Percentiles rank a stretch among this genome's conserved stretches.
These are phyloP conservation scores for Xylota sylvarum DNA, from an alignment of 2,888 invertebrate species.

Conservation along the genomic window DNA sequence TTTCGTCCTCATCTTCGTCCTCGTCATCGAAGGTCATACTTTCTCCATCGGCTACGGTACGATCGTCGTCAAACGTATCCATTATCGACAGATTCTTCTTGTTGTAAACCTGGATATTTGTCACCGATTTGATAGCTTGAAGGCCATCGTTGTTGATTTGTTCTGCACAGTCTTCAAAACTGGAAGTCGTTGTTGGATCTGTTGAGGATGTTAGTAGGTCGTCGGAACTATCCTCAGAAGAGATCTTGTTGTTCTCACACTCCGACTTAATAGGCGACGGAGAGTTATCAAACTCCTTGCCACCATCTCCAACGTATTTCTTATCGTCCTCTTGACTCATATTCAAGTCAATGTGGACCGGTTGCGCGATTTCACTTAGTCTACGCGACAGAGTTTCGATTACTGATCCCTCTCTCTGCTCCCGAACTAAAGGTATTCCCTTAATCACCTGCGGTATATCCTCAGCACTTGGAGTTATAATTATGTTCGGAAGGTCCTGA, in stretches of 20 bases:
- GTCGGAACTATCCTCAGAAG: constrained; percentile 54
- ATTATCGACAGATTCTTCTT: constrained; percentile 58
- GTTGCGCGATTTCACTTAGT: constrained; percentile 80
- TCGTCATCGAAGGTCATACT: constrained; percentile 82
- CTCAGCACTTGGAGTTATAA: constrained; percentile 83
- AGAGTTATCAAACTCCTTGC: constrained; percentile 80
- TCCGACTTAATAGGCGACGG: constrained; percentile 78
- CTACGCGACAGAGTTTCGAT: constrained; percentile 81
- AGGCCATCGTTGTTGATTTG: constrained; percentile 81
- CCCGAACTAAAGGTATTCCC: constrained; percentile 80
- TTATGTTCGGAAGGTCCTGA: constrained; percentile 82
- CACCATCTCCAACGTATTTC: constrained; percentile 80
- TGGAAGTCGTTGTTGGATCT: constrained; percentile 68
- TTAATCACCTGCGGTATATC: constrained; percentile 81
- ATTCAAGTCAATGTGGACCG: constrained; percentile 80
- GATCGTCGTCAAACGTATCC: constrained; percentile 81
- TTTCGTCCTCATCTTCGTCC: constrained; percentile 79
- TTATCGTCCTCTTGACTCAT: constrained; percentile 80
- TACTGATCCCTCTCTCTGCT: constrained; percentile 79
- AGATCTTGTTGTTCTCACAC: constrained; percentile 78
- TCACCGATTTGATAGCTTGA: constrained; percentile 86
- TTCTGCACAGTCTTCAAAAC: constrained; percentile 78
- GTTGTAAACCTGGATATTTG: constrained; percentile 86
- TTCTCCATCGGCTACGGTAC: constrained; percentile 82
- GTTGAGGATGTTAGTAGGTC: constrained; percentile 61